Base-by-base conservation (phyloP, 1,140 invertebrate species). In the Lethrus apterus region DNA sequence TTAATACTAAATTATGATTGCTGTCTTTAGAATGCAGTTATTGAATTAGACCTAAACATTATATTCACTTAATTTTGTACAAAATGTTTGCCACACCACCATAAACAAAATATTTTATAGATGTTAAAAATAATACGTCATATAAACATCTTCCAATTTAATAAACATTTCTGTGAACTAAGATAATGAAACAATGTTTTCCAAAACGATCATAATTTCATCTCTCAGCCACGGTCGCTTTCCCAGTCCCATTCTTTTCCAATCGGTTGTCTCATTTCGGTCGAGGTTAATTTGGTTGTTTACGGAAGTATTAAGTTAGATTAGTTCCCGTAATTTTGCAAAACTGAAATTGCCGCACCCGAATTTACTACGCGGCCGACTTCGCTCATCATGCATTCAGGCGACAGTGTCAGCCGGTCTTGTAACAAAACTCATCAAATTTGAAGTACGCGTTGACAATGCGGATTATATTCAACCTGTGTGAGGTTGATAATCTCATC, bases 351-450 rank as follows among this genome's bases (percentile, higher is more conserved):
- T 49, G 41, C 11, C 23, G 5, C 24, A 18, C 10, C n/a, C 9
- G 35, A n/a, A 9, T 9, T 10, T 15, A 8, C 32, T 11, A n/a
- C 32, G 32, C 2, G 13, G 13, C 7, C 32, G 8, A 5, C 14
- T 48, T 21, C 36, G 31, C 58, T 63, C 55, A 63, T 61, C 49
- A n/a, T 21, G 55, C 58, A 63, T 63, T 61, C 60, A 38, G 35
- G 14, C 38, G 42, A 35, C 52, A 52, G 45, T 31, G 48, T 52
- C 48, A 52, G 42, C 46, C 46, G 53, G 57, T 60, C 60, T 63
- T 63, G 58, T 59, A 62, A 55, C 59, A 59, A 64, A 63, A 65
- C 63, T 64, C 63, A 64, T 65, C 63, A 65, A 65, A 65, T 64
- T 61, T 65, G 58, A 59, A 53, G 54, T 56, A 59, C 58, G 60